A percentile compares a stretch with the other conserved stretches of the same genome.
These are phyloP conservation scores for Rhadina sibilatrix DNA, from an alignment of 2,113 vertebrate genomes.

Conservation along the genomic window DNA sequence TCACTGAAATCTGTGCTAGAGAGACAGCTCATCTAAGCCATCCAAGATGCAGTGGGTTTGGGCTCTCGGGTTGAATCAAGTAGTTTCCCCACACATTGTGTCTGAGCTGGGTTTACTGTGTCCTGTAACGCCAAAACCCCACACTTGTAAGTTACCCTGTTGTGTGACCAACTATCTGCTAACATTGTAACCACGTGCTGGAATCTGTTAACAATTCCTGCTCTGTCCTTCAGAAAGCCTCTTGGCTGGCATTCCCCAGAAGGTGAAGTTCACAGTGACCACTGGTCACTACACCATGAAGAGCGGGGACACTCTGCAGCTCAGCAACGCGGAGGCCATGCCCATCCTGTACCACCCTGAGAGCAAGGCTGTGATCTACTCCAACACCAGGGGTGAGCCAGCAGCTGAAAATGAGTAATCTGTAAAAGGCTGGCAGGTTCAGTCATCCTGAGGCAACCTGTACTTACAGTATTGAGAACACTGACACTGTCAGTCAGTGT, in stretches of 20 bases:
- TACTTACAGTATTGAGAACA: neutral
- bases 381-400: constrained; percentile 78
- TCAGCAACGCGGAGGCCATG: constrained; percentile 90
- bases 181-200: neutral
- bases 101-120: neutral
- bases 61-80: neutral
- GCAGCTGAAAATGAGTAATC: neutral
- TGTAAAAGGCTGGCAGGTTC: neutral
- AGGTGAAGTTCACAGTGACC: constrained; percentile 90
- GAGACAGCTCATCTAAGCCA: neutral
- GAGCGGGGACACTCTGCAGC: constrained; percentile 90
- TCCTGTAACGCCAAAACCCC: neutral
- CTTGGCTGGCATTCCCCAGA: constrained; percentile 94
- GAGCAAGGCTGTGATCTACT: constrained; percentile 81
- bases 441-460: neutral
- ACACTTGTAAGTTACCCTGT: neutral
- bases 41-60: neutral
- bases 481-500: neutral
- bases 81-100: neutral
- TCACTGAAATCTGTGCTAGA: neutral
- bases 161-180: neutral
- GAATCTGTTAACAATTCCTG: neutral
- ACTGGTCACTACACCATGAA: constrained; percentile 92
- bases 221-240: constrained; percentile 81
- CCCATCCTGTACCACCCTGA: constrained; percentile 79